Evolutionary conservation across 2,888 invertebrate genomes (phyloP).

Genomic region (Auanema freiburgensis): DNA sequence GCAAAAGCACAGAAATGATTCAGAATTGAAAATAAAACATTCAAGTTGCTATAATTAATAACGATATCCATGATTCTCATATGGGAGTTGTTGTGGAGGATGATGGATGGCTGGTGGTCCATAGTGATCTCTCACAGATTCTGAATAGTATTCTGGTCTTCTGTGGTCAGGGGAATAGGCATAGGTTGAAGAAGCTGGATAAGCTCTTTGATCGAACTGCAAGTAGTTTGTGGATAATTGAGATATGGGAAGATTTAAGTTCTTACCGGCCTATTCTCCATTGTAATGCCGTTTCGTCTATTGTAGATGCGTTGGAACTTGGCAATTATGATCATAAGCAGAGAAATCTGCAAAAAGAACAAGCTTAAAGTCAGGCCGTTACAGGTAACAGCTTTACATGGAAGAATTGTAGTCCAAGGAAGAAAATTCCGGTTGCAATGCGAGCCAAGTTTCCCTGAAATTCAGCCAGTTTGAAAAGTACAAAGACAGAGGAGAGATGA

Average conservation of each 20-base stretch:
- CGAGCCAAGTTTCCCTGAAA: conserved; percentile 60
- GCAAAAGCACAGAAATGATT: too few species aligned
- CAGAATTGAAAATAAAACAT: not conserved
- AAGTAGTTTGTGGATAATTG: conserved; percentile 1
- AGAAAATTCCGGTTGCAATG: conserved; percentile 64
- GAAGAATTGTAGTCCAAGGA: conserved; percentile 63
- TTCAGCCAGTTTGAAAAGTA: not conserved
- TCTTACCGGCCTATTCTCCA: conserved; percentile 12
- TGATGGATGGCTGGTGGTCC: not conserved
- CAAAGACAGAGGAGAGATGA: too few species aligned
- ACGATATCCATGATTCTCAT: conserved; percentile 20
- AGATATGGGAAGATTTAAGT: not conserved
- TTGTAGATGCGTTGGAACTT: conserved; percentile 64
- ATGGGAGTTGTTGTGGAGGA: conserved; percentile 2
- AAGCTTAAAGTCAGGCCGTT: conserved; percentile 1
- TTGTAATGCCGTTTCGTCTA: conserved; percentile 44
- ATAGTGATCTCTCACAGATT: conserved; percentile 15
- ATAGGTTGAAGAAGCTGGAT: conserved; percentile 21
- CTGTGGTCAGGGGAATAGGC: conserved; percentile 22
- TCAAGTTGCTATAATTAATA: not conserved
- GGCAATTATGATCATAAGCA: conserved; percentile 61
- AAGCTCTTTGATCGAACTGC: conserved; percentile 17
- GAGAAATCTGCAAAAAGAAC: conserved; percentile 54
- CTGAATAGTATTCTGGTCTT: conserved; percentile 16
- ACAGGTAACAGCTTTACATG: conserved; percentile 46